phyloP scores from a whole-genome alignment of 2,797 vertebrate genomes.

The Lithobates sylvaticus region DNA sequence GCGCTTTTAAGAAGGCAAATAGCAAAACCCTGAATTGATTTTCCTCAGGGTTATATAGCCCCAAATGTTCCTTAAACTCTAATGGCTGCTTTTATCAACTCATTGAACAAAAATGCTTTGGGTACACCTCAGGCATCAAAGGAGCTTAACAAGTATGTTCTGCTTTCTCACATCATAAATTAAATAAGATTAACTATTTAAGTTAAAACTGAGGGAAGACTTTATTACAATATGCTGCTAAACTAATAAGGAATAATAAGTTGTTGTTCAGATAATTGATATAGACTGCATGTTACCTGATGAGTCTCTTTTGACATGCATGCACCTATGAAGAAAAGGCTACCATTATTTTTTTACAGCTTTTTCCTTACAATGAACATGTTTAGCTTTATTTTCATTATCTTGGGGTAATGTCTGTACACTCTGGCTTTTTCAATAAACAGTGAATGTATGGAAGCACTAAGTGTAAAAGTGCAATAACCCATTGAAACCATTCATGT shows the following conservation, averaged over 20 bases:
- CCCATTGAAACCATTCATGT: no score
- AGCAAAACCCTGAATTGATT: neutral
- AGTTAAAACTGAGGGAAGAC: neutral
- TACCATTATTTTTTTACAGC: neutral
- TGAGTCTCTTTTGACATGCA: no score
- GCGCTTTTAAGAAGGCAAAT: neutral
- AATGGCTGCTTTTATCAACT: neutral
- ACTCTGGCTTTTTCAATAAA: no score
- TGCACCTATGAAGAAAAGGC: no score
- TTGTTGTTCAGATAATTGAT: neutral
- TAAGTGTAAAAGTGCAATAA: no score
- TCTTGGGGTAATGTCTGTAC: no score
- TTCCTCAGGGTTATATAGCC: neutral
- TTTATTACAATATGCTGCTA: neutral
- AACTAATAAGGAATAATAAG: neutral
- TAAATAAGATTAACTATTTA: neutral
- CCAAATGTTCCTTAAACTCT: neutral
- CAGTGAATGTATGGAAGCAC: no score
- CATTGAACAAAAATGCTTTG: conserved; percentile 7
- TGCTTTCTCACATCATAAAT: conserved; percentile 10
- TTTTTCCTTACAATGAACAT: neutral
- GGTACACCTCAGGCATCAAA: neutral
- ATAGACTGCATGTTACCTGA: neutral
- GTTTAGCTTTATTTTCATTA: neutral
- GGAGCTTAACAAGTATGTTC: neutral